Conservation (phyloP, 2,888 invertebrate genomes). For the Eutolmus rufibarbis region DNA sequence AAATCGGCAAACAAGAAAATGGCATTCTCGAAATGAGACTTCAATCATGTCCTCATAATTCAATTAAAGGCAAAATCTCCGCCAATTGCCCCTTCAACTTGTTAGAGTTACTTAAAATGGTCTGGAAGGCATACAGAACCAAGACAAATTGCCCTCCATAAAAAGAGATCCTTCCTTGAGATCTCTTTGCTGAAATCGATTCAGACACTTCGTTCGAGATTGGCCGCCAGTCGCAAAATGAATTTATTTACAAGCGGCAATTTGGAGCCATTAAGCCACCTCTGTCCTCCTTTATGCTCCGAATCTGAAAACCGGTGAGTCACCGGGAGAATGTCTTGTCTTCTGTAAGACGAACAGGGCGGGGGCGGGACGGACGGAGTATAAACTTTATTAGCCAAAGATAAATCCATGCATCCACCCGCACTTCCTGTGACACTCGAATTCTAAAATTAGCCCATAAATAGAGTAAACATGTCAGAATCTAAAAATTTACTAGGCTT, state of each 20-base stretch:
- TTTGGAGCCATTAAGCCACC: not conserved
- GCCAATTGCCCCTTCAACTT: not conserved
- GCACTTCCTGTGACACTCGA: conserved; percentile 12
- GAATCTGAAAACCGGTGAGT: not conserved
- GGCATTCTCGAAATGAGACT: not conserved
- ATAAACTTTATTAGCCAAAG: not conserved
- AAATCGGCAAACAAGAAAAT: not conserved
- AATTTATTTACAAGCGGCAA: not conserved
- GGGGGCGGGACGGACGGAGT: not conserved
- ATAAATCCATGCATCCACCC: not conserved
- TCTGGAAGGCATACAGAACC: not conserved
- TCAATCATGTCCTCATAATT: not conserved
- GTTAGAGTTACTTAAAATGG: not conserved
- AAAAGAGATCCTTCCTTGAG: not conserved
- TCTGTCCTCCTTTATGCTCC: not conserved
- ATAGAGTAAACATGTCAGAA: conserved; percentile 1
- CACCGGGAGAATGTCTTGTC: not conserved
- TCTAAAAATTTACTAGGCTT: not conserved
- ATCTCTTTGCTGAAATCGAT: not conserved
- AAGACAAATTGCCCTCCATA: not conserved
- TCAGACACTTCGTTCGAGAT: not conserved
- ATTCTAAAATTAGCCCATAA: conserved; percentile 23
- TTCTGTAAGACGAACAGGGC: not conserved
- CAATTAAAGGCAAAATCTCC: not conserved
- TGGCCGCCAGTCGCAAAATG: not conserved